These are phyloP conservation scores for Bimastos eiseni DNA, from an alignment of 2,888 invertebrate species.

Conservation along the genomic window DNA sequence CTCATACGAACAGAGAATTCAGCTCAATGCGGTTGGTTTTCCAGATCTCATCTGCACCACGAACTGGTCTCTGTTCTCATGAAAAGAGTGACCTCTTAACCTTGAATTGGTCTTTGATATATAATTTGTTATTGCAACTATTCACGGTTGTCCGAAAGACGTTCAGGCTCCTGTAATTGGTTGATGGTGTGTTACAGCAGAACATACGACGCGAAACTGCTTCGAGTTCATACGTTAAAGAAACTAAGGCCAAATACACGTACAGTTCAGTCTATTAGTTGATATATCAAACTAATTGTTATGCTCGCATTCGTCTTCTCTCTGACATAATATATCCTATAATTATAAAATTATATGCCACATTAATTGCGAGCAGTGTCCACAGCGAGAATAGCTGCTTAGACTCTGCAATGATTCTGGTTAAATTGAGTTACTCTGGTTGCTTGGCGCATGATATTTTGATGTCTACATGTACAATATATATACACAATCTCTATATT, in stretches of 20 bases:
- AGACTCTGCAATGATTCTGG: no score
- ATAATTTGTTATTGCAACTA: neutral
- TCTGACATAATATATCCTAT: no score
- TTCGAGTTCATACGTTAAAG: neutral
- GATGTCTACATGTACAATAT: no score
- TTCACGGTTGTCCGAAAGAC: neutral
- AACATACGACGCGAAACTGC: neutral
- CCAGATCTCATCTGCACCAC: neutral
- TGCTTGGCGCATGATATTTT: no score
- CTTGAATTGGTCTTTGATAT: neutral
- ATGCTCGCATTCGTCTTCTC: neutral
- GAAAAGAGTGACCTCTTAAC: neutral
- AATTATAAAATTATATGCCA: no score
- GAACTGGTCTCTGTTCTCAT: neutral
- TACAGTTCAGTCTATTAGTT: no score
- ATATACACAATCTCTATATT: no score
- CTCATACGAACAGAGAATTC: neutral
- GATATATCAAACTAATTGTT: neutral
- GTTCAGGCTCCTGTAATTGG: neutral
- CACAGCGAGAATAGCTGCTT: no score
- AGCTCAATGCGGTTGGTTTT: neutral
- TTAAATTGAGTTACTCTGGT: no score
- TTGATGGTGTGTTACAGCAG: neutral
- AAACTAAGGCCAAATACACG: neutral
- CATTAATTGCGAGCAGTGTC: no score